Conservation (phyloP, 2,888 invertebrate genomes). For the Agonopterix subpropinquella region DNA sequence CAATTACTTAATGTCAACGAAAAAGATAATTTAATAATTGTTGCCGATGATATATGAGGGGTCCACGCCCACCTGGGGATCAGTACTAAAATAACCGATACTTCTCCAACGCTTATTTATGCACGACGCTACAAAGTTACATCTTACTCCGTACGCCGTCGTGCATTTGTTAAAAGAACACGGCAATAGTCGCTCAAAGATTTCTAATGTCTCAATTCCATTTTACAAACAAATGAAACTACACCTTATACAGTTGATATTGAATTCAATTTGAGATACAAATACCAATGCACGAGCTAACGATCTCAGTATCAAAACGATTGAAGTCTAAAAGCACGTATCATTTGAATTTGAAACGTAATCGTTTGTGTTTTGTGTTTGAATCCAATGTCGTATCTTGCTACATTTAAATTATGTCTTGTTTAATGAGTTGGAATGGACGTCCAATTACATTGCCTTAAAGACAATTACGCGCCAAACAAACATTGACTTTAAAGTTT, state of each 20-base stretch:
- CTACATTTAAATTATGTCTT: slow-evolving; percentile 70
- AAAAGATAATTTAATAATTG: slow-evolving; percentile 76
- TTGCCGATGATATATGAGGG: slow-evolving; percentile 65
- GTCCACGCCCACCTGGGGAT: slow-evolving; percentile 67
- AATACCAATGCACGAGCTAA: slow-evolving; percentile 42
- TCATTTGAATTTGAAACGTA: slow-evolving; percentile 10
- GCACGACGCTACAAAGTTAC: slow-evolving; percentile 61
- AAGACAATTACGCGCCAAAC: slow-evolving; percentile 2
- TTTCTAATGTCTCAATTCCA: slow-evolving; percentile 75
- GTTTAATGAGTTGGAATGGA: slow-evolving; percentile 68
- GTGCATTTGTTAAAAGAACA: slow-evolving; percentile 74
- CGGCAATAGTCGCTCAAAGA: slow-evolving; percentile 66
- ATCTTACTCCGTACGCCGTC: slow-evolving; percentile 66
- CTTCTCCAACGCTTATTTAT: slow-evolving; percentile 63
- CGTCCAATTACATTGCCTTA: slow-evolving; percentile 21
- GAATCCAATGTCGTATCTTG: slow-evolving; percentile 4
- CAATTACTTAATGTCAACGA: slow-evolving; percentile 75
- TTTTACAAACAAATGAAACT: slow-evolving; percentile 20
- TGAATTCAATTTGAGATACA: slow-evolving; percentile 26
- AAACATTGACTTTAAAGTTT: slow-evolving; percentile 14
- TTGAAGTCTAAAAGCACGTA: slow-evolving; percentile 21
- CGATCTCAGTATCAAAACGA: slow-evolving; percentile 27
- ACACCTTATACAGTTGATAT: slow-evolving; percentile 22
- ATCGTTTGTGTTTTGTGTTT: not conserved
- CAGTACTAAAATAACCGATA: slow-evolving; percentile 68